Percentiles rank a stretch among this genome's conserved stretches.
These are phyloP conservation scores for Dendroctonus valens DNA, from an alignment of 1,140 invertebrate species.

Conservation along the genomic window DNA sequence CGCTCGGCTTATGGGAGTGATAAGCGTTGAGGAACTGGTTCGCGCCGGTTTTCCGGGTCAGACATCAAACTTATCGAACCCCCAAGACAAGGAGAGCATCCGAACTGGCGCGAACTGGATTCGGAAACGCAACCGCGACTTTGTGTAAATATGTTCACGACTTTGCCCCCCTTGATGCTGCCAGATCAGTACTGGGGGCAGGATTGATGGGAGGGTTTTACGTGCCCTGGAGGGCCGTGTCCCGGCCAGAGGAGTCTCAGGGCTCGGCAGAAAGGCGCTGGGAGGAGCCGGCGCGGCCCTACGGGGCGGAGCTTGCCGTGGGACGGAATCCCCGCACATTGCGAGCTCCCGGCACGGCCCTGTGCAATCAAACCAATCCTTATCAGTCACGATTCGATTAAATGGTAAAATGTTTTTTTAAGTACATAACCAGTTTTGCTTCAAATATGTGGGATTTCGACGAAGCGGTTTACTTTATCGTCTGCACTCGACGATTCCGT, in stretches of 20 bases:
- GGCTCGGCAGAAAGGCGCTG: too few species aligned
- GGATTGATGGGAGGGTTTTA: too few species aligned
- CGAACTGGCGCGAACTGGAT: constrained; percentile 26
- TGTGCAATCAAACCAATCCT: constrained; percentile 24
- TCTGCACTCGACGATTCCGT: background rate
- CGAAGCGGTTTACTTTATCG: constrained; percentile 17
- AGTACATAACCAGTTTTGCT: constrained; percentile 30
- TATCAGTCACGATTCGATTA: constrained; percentile 27
- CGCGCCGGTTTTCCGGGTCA: constrained; percentile 40
- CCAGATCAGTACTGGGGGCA: too few species aligned
- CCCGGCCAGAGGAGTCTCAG: too few species aligned
- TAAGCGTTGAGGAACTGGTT: constrained; percentile 21
- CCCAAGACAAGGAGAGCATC: constrained; percentile 34
- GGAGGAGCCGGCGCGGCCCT: too few species aligned
- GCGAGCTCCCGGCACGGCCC: background rate
- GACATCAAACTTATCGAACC: constrained; percentile 42
- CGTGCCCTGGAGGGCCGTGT: too few species aligned
- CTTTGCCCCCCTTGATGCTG: constrained; percentile 32
- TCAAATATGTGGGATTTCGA: constrained; percentile 30
- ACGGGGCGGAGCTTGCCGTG: too few species aligned
- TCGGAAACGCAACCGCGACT: constrained; percentile 16
- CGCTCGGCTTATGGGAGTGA: too few species aligned
- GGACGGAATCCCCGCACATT: too few species aligned
- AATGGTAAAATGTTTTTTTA: constrained; percentile 26
- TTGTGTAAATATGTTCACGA: constrained; percentile 26